A percentile compares a stretch with the other conserved stretches of the same genome.
These are phyloP conservation scores for Apis dorsata DNA, from an alignment of 1,140 invertebrate genomes.

Conservation along the genomic window DNA sequence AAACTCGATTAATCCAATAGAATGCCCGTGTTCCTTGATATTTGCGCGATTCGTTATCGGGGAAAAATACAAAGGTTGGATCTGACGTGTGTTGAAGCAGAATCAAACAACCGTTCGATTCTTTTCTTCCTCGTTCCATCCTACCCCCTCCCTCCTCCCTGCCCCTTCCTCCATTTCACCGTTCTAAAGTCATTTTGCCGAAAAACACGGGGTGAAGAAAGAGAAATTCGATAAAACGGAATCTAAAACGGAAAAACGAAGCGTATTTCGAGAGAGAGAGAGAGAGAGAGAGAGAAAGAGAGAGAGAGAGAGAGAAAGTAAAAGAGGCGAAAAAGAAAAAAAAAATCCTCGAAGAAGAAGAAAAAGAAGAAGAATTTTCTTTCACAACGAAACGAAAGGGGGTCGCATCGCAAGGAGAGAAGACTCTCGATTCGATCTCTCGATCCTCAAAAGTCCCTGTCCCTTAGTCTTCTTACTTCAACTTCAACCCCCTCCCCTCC, in stretches of 20 bases:
- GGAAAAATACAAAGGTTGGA: not conserved
- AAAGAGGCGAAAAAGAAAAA: too few species aligned
- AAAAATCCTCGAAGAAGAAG: not conserved
- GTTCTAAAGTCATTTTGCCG: not conserved
- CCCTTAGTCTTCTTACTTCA: not conserved
- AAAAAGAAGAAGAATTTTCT: not conserved
- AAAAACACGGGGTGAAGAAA: not conserved
- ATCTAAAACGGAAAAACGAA: conserved; percentile 11
- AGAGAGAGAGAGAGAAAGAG: too few species aligned
- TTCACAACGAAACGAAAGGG: not conserved
- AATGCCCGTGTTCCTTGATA: too few species aligned
- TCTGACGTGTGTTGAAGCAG: not conserved
- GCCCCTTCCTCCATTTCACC: too few species aligned
- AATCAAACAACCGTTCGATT: not conserved
- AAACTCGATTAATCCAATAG: too few species aligned
- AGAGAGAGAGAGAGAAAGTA: too few species aligned
- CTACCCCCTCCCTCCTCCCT: not conserved
- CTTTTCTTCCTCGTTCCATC: not conserved
- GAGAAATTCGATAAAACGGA: not conserved
- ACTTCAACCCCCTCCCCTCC: not conserved
- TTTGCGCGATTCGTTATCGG: too few species aligned
- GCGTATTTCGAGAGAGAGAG: not conserved
- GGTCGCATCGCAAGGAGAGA: not conserved
- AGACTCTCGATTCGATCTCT: conserved; percentile 48
- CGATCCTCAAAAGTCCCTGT: conserved; percentile 52